Evolutionary conservation across 64 coral and sea anemone species (phyloP), one percentile per base, ranked within the genome.

Genomic region (Pocillopora damicornis): DNA sequence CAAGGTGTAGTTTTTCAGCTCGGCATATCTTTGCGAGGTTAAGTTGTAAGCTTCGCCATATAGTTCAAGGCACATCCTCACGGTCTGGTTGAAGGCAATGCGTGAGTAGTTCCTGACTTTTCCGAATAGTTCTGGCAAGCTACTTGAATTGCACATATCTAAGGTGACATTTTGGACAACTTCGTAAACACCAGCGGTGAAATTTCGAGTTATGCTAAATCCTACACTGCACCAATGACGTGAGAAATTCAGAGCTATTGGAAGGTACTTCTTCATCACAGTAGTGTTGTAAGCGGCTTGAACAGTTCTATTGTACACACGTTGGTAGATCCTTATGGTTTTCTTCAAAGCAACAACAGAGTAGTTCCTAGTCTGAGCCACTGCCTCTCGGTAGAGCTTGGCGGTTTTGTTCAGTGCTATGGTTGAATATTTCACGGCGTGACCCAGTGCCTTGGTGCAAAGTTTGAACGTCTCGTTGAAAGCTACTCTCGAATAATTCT

Each of bases 101-200:
- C 17, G 25, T 4, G 83, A 83, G 63, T 90, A 85, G 76, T 90
- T 90, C 2, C 67, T 1, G 23, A 79, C 73, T 42, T 90, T 96
- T 2, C 75, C 15, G 22, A 87, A 74, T 5, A 78, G 91, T 11
- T 90, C 79, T 56, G 35, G 79, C 30, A 90, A 35, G 60, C 45
- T 89, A 1, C 82, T 74, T 4, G 94, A 96, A 11, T 96, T 89
- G 69, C 75, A 71, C 35, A 96, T 77, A 77, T 96, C 91, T 15
- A 90, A 12, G 34, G 91, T 89, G 5, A 76, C 80, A 58, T 96
- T 96, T 60, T 77, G 80, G 12, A n/a, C 83, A 0, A 77, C 11
- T 15, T 85, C 74, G 34, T 63, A 76, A 15, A 90, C 77, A 56
- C 77, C 58, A 6, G 88, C 18, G 17, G 88, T 79, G 63, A 93